Percentiles rank a stretch among this genome's conserved stretches.
These are phyloP conservation scores for Bradynema listronoti DNA, from an alignment of 1,140 invertebrate genomes.

Conservation along the genomic window DNA sequence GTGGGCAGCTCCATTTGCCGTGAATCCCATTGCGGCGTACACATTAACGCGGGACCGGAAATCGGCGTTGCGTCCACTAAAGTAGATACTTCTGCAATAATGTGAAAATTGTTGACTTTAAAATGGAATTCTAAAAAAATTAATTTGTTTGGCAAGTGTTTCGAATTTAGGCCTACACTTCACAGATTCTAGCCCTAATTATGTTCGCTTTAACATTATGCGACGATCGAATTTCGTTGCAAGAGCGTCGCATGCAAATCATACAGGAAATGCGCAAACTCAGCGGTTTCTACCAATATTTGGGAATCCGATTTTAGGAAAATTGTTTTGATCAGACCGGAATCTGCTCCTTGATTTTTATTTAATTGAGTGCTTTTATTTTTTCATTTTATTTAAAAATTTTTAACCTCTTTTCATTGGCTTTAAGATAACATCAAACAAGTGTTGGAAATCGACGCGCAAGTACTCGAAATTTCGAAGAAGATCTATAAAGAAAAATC, in stretches of 20 bases:
- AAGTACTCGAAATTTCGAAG: constrained; percentile 80
- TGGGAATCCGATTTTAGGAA: neutral
- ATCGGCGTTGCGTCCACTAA: constrained; percentile 99
- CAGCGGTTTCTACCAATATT: constrained; percentile 62
- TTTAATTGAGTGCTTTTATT: no score
- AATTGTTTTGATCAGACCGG: no score
- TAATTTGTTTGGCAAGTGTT: no score
- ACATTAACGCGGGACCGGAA: constrained; percentile 98
- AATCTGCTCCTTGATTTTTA: no score
- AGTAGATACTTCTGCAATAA: no score
- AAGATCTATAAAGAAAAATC: constrained; percentile 88
- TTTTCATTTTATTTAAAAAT: no score
- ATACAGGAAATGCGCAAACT: constrained; percentile 80
- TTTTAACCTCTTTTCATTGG: no score
- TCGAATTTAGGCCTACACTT: constrained; percentile 75
- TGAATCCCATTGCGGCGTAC: constrained; percentile 97
- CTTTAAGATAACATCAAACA: constrained; percentile 61
- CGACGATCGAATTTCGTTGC: constrained; percentile 89
- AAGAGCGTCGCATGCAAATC: constrained; percentile 72
- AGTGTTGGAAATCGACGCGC: constrained; percentile 76
- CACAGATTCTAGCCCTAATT: constrained; percentile 94
- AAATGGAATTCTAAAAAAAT: no score
- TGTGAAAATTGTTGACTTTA: no score
- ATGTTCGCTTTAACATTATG: constrained; percentile 98
- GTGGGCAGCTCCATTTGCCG: constrained; percentile 98